These are phyloP conservation scores for Sardina pilchardus DNA, from an alignment of 2,113 vertebrate species.

Conservation along the genomic window DNA sequence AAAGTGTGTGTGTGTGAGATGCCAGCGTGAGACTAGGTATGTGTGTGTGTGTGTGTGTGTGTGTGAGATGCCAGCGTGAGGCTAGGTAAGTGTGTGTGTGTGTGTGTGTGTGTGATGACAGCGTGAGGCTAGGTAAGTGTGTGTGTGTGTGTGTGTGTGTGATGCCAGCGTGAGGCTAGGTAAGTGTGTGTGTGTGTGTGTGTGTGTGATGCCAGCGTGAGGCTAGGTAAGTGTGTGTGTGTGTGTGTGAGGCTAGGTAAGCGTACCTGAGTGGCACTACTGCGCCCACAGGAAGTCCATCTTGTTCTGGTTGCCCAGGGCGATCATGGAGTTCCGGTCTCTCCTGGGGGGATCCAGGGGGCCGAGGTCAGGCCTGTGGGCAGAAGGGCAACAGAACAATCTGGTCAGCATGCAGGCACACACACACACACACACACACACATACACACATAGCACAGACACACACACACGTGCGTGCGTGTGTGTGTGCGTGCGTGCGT, in stretches of 20 bases:
- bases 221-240: background rate
- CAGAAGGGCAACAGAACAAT: background rate
- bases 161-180: background rate
- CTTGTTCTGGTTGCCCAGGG: conserved; percentile 71
- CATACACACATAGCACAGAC: too few species aligned
- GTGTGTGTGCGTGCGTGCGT: too few species aligned
- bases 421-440: too few species aligned
- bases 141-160: background rate
- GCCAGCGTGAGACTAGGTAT: too few species aligned
- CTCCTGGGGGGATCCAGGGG: conserved; percentile 62
- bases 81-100: background rate
- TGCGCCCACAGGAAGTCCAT: conserved; percentile 72
- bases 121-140: too few species aligned
- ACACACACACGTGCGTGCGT: too few species aligned
- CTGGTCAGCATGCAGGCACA: background rate
- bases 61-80: too few species aligned
- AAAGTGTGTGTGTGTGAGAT: too few species aligned
- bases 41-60: too few species aligned
- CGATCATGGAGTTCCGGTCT: conserved; percentile 83
- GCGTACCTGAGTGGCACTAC: conserved; percentile 51
- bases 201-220: background rate
- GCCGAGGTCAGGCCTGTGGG: conserved; percentile 73
- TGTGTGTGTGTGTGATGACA: background rate
- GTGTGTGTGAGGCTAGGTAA: background rate
- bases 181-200: too few species aligned